Percentiles rank a stretch among this genome's conserved stretches.
Evolutionary conservation across 2,113 vertebrate species (phyloP).

Genomic region (Theristicus caerulescens): DNA sequence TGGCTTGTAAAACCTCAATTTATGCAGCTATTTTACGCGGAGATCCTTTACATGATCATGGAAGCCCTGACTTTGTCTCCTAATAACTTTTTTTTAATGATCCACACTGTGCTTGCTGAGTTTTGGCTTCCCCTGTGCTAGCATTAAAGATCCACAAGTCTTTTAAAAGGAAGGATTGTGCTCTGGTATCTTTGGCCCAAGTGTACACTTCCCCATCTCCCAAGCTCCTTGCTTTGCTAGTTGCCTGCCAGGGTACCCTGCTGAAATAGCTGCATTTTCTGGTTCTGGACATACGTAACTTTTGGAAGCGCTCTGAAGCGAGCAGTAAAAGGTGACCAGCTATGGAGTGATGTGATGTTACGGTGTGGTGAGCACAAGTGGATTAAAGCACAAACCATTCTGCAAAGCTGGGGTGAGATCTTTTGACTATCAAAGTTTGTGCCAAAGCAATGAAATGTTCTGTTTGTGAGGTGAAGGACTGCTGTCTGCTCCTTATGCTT

Average conservation of each 20-base stretch:
- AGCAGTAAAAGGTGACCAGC: not conserved
- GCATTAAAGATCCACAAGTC: not conserved
- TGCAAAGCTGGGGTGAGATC: not conserved
- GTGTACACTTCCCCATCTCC: not conserved
- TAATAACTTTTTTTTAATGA: not conserved
- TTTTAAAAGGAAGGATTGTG: not conserved
- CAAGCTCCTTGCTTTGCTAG: not conserved
- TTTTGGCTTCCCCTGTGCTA: not conserved
- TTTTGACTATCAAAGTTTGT: not conserved
- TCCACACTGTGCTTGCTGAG: not conserved
- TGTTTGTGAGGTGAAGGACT: not conserved
- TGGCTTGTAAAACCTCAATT: not conserved
- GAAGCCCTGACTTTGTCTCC: not conserved
- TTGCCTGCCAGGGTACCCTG: not conserved
- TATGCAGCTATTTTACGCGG: not conserved
- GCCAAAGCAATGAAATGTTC: not conserved
- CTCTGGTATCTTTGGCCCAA: not conserved
- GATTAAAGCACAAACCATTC: not conserved
- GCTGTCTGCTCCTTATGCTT: not conserved
- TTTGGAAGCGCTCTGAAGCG: not conserved
- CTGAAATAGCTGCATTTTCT: not conserved
- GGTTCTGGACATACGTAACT: not conserved
- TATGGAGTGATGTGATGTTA: not conserved
- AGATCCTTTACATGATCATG: not conserved
- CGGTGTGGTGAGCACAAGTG: not conserved